Base-by-base conservation (phyloP, 2,113 vertebrate species). In the Plecturocebus donacophilus region DNA sequence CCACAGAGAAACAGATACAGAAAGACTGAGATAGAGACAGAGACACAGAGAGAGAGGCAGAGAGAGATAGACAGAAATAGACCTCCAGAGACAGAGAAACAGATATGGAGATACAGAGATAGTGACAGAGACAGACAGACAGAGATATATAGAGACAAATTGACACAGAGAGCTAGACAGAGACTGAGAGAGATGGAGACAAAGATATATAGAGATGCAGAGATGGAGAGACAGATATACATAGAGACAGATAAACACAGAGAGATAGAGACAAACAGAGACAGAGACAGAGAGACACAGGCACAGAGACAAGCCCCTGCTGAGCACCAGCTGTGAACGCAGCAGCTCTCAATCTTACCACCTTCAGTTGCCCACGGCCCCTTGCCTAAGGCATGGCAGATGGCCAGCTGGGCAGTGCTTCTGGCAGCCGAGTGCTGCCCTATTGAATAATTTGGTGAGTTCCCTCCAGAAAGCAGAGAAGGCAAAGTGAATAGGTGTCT, bases 361-460 rank as follows among this genome's bases (percentile, higher is more conserved):
- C 81, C 27, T 75, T 49, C 83, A 77, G 81, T 0, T 54, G 75
- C 56, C 61, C 2, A 13, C 13, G 25, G 56, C 54, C 66, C 47
- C 97, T 76, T 45, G 61, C 82, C 71, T 32, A 7, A 49, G 82
- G 10, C 79, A 38, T 90, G 94, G 90, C 66, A 94, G 92, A 40
- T n/a, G 32, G 93, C 77, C 90, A 82, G 92, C 40, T 87, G 79
- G 68, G 91, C 47, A 0, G 56, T 27, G 54, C 38, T 93, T 27
- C 83, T 66, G 17, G 87, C 4, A 8, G 52, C 87, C 84, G 54
- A 93, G 61, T 68, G 94, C 66, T 17, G 2, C 27, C 82, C 80
- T 90, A 83, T 61, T 47, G 94, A 95, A 90, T 84, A 96, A 49
- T 52, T 87, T 19, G 90, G 83, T 68, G 52, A 35, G 35, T 77